Evolutionary conservation across 1,140 invertebrate species (phyloP).

Genomic region (Pollicipes pollicipes): DNA sequence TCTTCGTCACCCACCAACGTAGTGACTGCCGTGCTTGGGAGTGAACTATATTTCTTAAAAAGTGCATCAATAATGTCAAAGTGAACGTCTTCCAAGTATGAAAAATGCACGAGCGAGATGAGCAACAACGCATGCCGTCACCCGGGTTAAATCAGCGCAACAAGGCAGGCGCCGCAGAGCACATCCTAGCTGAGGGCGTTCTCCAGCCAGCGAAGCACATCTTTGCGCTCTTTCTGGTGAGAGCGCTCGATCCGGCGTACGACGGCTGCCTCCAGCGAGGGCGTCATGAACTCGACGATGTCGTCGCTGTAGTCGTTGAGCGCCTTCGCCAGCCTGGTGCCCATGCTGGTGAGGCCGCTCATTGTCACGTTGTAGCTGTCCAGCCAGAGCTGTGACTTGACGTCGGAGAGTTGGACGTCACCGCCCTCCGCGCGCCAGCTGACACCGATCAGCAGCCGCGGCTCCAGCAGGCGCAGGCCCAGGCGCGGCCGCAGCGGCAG

Average conservation of each 20-base stretch:
- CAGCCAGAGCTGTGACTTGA: neutral
- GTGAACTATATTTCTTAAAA: too few species aligned
- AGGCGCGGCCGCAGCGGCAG: neutral
- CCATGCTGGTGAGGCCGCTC: neutral
- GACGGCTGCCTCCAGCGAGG: neutral
- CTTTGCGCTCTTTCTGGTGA: neutral
- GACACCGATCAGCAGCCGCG: neutral
- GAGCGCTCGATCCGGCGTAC: neutral
- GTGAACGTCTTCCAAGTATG: too few species aligned
- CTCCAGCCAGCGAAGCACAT: neutral
- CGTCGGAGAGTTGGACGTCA: neutral
- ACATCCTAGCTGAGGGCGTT: neutral
- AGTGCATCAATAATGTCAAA: too few species aligned
- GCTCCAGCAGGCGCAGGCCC: neutral
- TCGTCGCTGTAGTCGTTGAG: neutral
- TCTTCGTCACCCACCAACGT: too few species aligned
- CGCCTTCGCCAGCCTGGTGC: neutral
- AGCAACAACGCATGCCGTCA: too few species aligned
- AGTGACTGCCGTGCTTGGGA: too few species aligned
- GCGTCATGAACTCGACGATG: neutral
- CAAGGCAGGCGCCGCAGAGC: too few species aligned
- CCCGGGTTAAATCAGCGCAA: too few species aligned
- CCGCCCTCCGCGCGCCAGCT: neutral
- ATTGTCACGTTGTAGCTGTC: neutral
- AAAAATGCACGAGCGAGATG: too few species aligned